Base-by-base conservation (phyloP, 2,888 invertebrate genomes). In the Erebia epiphron region DNA sequence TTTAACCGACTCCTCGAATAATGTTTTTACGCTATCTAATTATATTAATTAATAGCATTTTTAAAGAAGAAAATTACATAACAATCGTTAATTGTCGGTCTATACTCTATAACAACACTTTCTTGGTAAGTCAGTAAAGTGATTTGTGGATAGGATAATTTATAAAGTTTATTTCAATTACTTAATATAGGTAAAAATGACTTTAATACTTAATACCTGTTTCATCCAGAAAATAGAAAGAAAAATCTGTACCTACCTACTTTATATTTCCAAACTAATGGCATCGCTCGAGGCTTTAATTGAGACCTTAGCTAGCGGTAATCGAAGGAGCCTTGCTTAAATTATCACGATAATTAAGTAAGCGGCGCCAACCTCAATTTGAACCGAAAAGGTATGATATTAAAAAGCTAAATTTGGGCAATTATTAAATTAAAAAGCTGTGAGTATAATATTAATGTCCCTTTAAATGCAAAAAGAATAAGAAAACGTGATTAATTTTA, bases 261-360 rank as follows among this genome's bases (percentile, higher is more conserved):
- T 46, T 13, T 46, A 43, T 43, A 61, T 61, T 18, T 18, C 16
- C 43, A 43, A 43, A 63, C 64, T 64, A 64, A 64, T 64, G 35
- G 54, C 52, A 35, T 41, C 52, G 35, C 52, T 54, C 41, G 52
- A 41, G 18, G n/a, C 41, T 43, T 66, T 66, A 66, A 66, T 66
- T 65, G 65, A 54, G 65, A 56, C 18, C 66, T 14, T 66, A 56
- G 21, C 65, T 16, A 66, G 43, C 54, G 56, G 56, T 46, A 56
- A 66, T 43, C 66, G 66, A 66, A 66, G 46, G 43, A 43, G 14
- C 66, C 66, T 66, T 66, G 56, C 54, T 66, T 66, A 66, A 66
- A 56, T 66, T 66, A 54, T 66, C 66, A 54, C 56, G 66, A 56
- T 66, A 57, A 57, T 66, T 66, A 54, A 66, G 54, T 66, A 21